These are phyloP conservation scores for Cranoglanis bouderius DNA, from an alignment of 2,113 vertebrate genomes.

Conservation along the genomic window DNA sequence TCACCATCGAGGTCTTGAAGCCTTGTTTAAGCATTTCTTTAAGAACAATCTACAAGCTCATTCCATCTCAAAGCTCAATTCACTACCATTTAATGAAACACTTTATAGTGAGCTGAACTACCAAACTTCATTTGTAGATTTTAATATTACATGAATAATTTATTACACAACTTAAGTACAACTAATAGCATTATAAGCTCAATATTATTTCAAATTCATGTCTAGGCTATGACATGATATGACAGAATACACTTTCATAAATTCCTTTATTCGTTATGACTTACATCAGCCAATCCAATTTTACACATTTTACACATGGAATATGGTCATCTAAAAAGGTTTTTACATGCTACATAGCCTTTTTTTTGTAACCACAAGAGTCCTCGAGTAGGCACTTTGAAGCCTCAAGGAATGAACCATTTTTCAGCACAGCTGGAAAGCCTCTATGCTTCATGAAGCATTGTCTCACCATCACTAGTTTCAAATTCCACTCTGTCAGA, in stretches of 20 bases:
- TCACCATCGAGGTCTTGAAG: not conserved
- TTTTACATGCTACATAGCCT: not conserved
- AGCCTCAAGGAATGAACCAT: not conserved
- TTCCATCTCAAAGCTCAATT: not conserved
- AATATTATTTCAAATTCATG: not conserved
- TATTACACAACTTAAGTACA: not conserved
- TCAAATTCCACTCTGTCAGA: not conserved
- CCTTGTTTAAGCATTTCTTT: not conserved
- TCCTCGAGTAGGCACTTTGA: not conserved
- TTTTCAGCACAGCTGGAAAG: constrained; percentile 1
- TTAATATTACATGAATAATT: not conserved
- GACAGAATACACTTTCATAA: not conserved
- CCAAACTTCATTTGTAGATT: not conserved
- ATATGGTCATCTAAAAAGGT: not conserved
- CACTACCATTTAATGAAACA: not conserved
- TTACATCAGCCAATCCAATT: not conserved
- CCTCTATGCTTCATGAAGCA: not conserved
- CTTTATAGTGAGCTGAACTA: not conserved
- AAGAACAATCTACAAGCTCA: too few relatives aligned
- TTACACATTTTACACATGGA: not conserved
- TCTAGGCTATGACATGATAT: not conserved
- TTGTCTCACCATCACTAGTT: not conserved
- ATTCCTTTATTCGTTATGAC: not conserved
- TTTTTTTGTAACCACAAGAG: not conserved
- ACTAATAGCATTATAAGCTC: not conserved